Base-by-base conservation (phyloP, 2,113 vertebrate species). In the Coptodon bakossiorum region DNA sequence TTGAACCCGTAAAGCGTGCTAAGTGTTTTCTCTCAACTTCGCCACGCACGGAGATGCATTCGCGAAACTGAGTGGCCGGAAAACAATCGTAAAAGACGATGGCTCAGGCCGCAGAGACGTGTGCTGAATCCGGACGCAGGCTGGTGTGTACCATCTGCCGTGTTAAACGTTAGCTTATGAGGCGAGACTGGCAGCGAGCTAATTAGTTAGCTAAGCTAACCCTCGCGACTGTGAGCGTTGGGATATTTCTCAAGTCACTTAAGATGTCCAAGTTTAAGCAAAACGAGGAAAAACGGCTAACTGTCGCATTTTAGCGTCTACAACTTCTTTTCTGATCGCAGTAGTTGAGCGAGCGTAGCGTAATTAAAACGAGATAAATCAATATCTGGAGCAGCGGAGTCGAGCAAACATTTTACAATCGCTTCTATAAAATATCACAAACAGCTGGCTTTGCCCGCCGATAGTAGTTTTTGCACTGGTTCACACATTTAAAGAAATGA, bases 111-210 rank as follows among this genome's bases (percentile, higher is more conserved):
- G 97, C 96, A 97, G 98, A 98, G 92, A 96, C 97, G 97, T 96
- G 98, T 95, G 97, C 96, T 92, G 98, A 97, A 93, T 96, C 97
- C 92, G 97, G 98, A 97, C 98, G 98, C 97, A 98, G 97, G 97
- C 97, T 99, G 98, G 98, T 99, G 97, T 96, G 98, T 98, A 95
- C 85, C 90, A 76, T 93, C 93, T 80, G 90, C 91, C 89, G 84
- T 90, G 89, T 76, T 89, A 71, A 78, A 82, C 82, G 91, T 89
- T 95, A 93, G 92, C 94, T 88, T 92, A 29, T 80, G 87, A 63
- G 43, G 68, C 68, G 59, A 93, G 16, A 89, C 82, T 81, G 91
- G 93, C 90, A 90, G 92, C 82, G 82, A 89, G 94, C 95, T 95
- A 95, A 94, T 95, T 94, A 92, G 80, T 92, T 82, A 94, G 95